phyloP scores from a whole-genome alignment of 2,888 invertebrate species.

The Fragum fragum region DNA sequence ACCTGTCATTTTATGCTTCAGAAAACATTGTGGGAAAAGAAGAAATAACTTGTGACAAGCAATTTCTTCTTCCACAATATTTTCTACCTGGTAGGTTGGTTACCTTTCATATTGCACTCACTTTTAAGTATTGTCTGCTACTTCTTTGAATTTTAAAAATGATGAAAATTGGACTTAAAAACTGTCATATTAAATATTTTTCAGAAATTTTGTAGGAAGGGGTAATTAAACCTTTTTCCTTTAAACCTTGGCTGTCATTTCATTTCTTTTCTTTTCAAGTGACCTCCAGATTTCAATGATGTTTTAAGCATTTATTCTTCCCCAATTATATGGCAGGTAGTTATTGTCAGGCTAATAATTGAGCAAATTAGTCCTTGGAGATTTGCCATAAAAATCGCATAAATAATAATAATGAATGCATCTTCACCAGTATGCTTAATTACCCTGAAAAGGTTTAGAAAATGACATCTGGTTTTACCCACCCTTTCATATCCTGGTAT shows the following conservation, averaged over 20 bases:
- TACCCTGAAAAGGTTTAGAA: constrained; percentile 24
- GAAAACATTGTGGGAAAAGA: too few relatives aligned
- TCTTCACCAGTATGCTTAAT: constrained; percentile 9
- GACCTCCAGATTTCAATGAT: constrained; percentile 17
- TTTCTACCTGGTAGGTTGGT: too few relatives aligned
- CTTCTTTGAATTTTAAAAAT: too few relatives aligned
- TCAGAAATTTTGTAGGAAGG: too few relatives aligned
- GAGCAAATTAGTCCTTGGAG: constrained; percentile 35
- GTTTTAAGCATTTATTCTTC: constrained; percentile 21
- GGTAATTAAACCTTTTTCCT: too few relatives aligned
- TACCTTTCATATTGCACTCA: too few relatives aligned
- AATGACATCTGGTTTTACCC: constrained; percentile 32
- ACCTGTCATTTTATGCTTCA: too few relatives aligned
- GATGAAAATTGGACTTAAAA: too few relatives aligned
- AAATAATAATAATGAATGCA: constrained; percentile 33
- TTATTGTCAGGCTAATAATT: constrained; percentile 35
- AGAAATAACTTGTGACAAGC: too few relatives aligned
- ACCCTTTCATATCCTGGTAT: constrained; percentile 8
- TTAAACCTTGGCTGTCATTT: constrained; percentile 6
- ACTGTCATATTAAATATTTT: too few relatives aligned
- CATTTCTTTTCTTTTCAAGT: constrained; percentile 23
- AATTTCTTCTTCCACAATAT: too few relatives aligned
- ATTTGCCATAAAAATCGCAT: constrained; percentile 30
- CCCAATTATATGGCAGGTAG: constrained; percentile 38
- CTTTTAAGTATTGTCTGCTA: too few relatives aligned